A percentile compares a stretch with the other conserved stretches of the same genome.
Evolutionary conservation across 2,113 vertebrate genomes (phyloP).

Genomic region (Oxygymnocypris stewartii): DNA sequence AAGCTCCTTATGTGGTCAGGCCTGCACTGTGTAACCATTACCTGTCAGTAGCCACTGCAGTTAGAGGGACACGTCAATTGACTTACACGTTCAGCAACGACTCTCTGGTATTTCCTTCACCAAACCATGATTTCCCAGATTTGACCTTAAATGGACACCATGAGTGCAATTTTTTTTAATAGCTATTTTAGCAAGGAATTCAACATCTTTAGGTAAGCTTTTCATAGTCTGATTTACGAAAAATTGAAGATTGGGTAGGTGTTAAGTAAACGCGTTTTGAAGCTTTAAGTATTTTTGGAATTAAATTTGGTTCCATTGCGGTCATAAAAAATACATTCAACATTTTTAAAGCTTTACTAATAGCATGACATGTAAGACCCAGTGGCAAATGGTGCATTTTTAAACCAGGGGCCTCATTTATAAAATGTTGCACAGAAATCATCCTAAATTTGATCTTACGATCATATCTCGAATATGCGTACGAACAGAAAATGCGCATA

Average conservation of each 20-base stretch:
- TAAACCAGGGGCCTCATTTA: no score
- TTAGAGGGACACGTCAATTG: slow-evolving; percentile 56
- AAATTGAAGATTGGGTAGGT: background rate
- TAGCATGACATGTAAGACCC: background rate
- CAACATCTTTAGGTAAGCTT: background rate
- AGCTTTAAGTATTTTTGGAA: background rate
- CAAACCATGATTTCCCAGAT: slow-evolving; percentile 24
- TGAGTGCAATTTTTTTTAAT: background rate
- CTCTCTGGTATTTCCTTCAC: slow-evolving; percentile 49
- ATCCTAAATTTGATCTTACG: no score
- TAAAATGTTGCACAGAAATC: no score
- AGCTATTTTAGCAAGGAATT: background rate
- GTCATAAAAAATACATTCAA: background rate
- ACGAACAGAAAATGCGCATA: no score
- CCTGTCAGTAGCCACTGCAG: slow-evolving; percentile 59
- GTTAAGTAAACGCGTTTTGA: background rate
- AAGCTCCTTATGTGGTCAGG: slow-evolving; percentile 59
- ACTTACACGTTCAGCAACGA: slow-evolving; percentile 41
- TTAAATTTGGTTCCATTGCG: background rate
- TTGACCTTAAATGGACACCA: slow-evolving; percentile 50
- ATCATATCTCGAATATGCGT: no score
- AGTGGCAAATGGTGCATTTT: no score
- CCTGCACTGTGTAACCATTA: slow-evolving; percentile 62
- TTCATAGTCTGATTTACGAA: background rate
- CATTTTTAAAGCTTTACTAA: slow-evolving; percentile 30